phyloP scores from a whole-genome alignment of 2,797 vertebrate genomes.

The Otolemur crassicaudatus region DNA sequence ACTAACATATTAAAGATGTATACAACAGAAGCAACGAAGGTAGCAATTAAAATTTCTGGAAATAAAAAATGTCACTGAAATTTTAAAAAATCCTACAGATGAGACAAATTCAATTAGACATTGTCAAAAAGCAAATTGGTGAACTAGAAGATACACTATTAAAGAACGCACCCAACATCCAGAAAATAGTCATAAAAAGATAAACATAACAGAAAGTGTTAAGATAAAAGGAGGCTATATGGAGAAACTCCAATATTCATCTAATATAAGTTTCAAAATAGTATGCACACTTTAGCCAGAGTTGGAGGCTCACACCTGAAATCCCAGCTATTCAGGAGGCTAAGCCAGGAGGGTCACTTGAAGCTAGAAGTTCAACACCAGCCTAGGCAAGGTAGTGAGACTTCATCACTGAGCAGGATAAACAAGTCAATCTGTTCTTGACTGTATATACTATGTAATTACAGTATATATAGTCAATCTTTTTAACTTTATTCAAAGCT shows the following conservation, averaged over 20 bases:
- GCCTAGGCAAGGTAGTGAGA: too few species aligned
- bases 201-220: neutral
- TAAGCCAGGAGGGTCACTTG: too few species aligned
- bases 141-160: neutral
- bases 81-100: neutral
- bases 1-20: neutral
- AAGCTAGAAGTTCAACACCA: too few species aligned
- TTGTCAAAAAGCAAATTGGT: neutral
- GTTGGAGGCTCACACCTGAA: too few species aligned
- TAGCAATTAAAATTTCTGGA: neutral
- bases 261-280: neutral
- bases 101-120: neutral
- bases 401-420: neutral
- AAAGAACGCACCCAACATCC: neutral
- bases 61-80: neutral
- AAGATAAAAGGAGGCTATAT: neutral
- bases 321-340: too few species aligned
- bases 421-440: too few species aligned
- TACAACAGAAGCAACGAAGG: neutral
- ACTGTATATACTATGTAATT: too few species aligned
- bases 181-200: neutral
- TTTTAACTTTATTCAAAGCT: too few species aligned
- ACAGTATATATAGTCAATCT: too few species aligned
- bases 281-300: neutral
- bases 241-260: neutral